Conservation (phyloP, 2,113 vertebrate genomes). For the Gadus chalcogrammus region DNA sequence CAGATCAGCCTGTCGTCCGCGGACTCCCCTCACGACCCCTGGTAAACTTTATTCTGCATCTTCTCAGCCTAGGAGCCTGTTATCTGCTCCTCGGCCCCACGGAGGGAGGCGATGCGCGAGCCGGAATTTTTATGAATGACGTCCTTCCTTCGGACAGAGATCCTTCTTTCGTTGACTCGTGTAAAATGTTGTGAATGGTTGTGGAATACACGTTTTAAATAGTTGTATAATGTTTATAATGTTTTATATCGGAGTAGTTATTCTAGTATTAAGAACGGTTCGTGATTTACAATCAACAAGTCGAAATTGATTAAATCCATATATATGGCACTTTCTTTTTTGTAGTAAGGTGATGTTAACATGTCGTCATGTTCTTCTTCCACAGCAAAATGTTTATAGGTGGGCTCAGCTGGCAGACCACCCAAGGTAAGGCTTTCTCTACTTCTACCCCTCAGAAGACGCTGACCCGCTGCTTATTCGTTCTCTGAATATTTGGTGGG, state of each 20-base stretch:
- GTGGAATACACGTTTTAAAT: slow-evolving; percentile 1
- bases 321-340: neutral
- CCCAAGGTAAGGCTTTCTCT: slow-evolving; percentile 83
- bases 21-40: slow-evolving; percentile 95
- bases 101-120: neutral
- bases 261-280: too few species aligned
- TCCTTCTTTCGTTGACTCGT: slow-evolving; percentile 13
- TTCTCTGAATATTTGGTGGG: too few species aligned
- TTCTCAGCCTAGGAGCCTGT: neutral
- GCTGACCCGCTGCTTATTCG: slow-evolving; percentile 18
- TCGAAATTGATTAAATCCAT: neutral
- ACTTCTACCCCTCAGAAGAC: slow-evolving; percentile 25
- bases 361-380: slow-evolving; percentile 46
- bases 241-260: neutral
- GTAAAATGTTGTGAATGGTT: slow-evolving; percentile 7
- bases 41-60: slow-evolving; percentile 69
- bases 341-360: slow-evolving; percentile 21
- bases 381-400: slow-evolving; percentile 96
- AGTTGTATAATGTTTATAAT: too few species aligned
- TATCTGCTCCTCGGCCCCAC: slow-evolving; percentile 33
- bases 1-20: slow-evolving; percentile 89
- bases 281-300: neutral
- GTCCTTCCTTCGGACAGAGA: slow-evolving; percentile 34
- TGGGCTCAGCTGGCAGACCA: slow-evolving; percentile 95
- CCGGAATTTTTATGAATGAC: neutral